phyloP scores from a whole-genome alignment of 2,888 invertebrate species.

The Stomorhina lunata region DNA sequence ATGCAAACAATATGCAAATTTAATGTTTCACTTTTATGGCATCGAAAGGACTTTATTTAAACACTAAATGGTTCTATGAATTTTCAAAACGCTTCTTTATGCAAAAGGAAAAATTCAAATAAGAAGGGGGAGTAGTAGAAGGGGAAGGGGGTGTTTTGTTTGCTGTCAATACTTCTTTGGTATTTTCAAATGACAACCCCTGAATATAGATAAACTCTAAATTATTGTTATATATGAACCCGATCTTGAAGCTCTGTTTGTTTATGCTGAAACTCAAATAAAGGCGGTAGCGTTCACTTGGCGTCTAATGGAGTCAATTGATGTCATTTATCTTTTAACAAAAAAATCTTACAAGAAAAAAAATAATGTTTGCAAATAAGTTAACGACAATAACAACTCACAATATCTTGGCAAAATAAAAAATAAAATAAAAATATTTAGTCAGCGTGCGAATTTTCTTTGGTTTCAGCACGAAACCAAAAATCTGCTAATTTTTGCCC shows the following conservation, averaged over 20 bases:
- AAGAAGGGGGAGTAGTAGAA: background rate
- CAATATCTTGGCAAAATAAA: background rate
- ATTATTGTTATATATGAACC: slow-evolving; percentile 14
- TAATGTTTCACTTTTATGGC: slow-evolving; percentile 64
- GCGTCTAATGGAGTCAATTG: slow-evolving; percentile 78
- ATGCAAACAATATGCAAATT: slow-evolving; percentile 78
- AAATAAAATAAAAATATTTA: slow-evolving; percentile 34
- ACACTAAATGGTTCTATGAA: slow-evolving; percentile 56
- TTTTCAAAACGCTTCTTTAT: slow-evolving; percentile 17
- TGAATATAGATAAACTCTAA: slow-evolving; percentile 2
- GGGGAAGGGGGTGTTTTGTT: slow-evolving; percentile 23
- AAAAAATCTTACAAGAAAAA: slow-evolving; percentile 20
- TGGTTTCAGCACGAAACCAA: background rate
- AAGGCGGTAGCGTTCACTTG: slow-evolving; percentile 51
- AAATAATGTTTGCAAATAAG: slow-evolving; percentile 52
- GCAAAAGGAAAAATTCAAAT: background rate
- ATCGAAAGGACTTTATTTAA: slow-evolving; percentile 55
- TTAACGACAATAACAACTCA: slow-evolving; percentile 37
- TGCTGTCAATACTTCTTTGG: slow-evolving; percentile 48
- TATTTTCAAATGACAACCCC: slow-evolving; percentile 50
- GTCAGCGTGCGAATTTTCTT: slow-evolving; percentile 60
- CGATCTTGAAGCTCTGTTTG: too few relatives aligned
- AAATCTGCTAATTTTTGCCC: background rate
- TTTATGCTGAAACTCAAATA: slow-evolving; percentile 11
- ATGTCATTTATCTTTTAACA: slow-evolving; percentile 74